Base-by-base conservation (phyloP, 2,888 invertebrate species). In the Galerucella calmariensis region DNA sequence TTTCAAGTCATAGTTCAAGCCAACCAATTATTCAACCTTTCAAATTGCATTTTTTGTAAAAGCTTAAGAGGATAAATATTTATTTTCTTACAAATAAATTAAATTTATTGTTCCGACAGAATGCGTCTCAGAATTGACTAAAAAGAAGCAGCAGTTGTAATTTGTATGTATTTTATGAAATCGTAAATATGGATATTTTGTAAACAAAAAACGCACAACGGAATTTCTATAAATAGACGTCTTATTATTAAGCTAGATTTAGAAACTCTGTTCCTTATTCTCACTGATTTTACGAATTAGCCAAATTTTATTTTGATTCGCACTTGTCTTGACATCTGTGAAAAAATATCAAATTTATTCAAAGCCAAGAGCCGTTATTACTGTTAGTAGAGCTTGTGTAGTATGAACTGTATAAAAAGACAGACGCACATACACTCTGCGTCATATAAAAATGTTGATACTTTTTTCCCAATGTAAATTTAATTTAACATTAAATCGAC, bases 61-160 rank as follows among this genome's bases (percentile, higher is more conserved):
- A 77, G 72, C 70, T 75, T 76, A 74, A 76, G 72, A 70, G 73
- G 75, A 70, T 74, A 75, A 76, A 76, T 74, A 74, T 76, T 75
- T 69, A 74, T 68, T 73, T 69, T 65, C 74, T 65, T 76, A 75
- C 51, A 67, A 78, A 78, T 76, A 75, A 77, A 77, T 74, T 70
- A 72, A 48, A 44, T 66, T 20, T 46, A 48, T 58, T 24, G 66
- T 56, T 59, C 63, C 53, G 53, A 51, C 41, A 46, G 53, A 48
- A 62, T 51, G 48, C 69, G 53, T 41, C 56, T 10, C 44, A 41
- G 44, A 70, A 70, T 65, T 65, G 65, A 70, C 70, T 70, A 51
- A 69, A 61, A 53, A 53, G 70, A 16, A 63, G 63, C 56, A 41
- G 48, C 53, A 41, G 20, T 63, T 53, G 51, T 53, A 67, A 53